These are phyloP conservation scores for Melolontha melolontha DNA, from an alignment of 2,888 invertebrate species.

Conservation along the genomic window DNA sequence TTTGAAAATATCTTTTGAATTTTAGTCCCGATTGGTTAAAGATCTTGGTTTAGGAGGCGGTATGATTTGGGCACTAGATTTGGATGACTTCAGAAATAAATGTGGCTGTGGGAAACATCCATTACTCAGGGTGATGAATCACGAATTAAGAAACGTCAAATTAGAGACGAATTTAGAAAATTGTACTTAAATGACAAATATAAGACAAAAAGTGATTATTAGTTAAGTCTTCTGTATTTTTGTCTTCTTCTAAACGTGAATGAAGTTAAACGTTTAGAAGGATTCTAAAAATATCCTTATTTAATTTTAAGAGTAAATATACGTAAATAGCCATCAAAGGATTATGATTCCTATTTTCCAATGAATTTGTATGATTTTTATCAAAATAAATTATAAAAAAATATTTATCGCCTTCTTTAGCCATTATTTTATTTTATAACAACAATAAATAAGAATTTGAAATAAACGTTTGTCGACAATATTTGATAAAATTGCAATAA, in stretches of 20 bases:
- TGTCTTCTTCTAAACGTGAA: conserved; percentile 40
- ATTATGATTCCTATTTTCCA: conserved; percentile 31
- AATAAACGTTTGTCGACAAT: too few relatives aligned
- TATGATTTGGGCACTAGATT: conserved; percentile 83
- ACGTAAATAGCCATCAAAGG: conserved; percentile 2
- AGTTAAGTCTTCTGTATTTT: conserved; percentile 21
- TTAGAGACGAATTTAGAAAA: conserved; percentile 53
- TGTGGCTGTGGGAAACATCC: conserved; percentile 79
- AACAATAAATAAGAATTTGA: too few relatives aligned
- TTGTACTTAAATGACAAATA: conserved; percentile 52
- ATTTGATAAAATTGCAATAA: too few relatives aligned
- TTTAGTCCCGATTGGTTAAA: conserved; percentile 70
- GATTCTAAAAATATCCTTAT: conserved; percentile 42
- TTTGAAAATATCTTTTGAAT: conserved; percentile 13
- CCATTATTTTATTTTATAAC: too few relatives aligned
- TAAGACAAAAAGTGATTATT: conserved; percentile 3
- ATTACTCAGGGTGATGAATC: conserved; percentile 74
- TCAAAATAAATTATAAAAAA: conserved; percentile 1
- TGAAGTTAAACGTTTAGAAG: conserved; percentile 33
- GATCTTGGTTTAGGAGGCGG: conserved; percentile 75
- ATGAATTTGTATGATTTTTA: conserved; percentile 11
- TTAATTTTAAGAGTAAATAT: conserved; percentile 13
- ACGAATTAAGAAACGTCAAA: conserved; percentile 66
- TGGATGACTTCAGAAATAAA: conserved; percentile 78
- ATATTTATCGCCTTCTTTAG: too few relatives aligned